Base-by-base conservation (phyloP, 2,888 invertebrate genomes). In the Desoria tigrina region DNA sequence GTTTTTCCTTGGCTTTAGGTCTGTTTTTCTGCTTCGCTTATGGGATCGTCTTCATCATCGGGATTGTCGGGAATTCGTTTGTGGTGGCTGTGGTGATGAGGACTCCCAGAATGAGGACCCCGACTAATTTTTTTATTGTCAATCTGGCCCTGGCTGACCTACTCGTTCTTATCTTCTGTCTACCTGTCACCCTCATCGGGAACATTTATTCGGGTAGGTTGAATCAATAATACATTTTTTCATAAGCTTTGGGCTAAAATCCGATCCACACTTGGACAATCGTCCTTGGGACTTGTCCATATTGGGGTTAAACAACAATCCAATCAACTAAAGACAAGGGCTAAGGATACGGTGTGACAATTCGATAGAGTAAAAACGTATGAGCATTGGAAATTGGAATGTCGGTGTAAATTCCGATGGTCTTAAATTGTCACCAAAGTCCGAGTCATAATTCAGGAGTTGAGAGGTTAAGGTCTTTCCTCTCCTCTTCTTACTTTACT, bases 141-240 rank as follows among this genome's bases (percentile, higher is more conserved):
- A 95, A 94, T 81, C 84, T 95, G 78, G 95, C 95, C 42, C 86
- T 93, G 49, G 95, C 95, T 71, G 95, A 95, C 80, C 90, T 95
- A 73, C 85, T 95, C 78, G 94, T 95, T 77, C 88, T 94, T 79
- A 88, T 94, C 67, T 92, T 95, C 82, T 95, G 94, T 80, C 83
- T 95, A 76, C 95, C 95, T 0, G 93, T 94, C 2, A 95, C 94
- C 16, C 84, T 95, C 77, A 89, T 94, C 87, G 91, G 92, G 83
- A 94, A 94, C 84, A 90, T 95, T 76, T 92, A 92, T 82, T 92
- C 93, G 81, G 94, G 95, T 95, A 85, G 92, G 93, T 93, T 68
- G 28, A 37, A 9, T n/a, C n/a, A n/a, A n/a, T n/a, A n/a, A n/a
- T n/a, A n/a, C n/a, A n/a, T n/a, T n/a, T n/a, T n/a, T n/a, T n/a